Evolutionary conservation across 1,140 invertebrate genomes (phyloP), one percentile per base, ranked within the genome.

Genomic region (Drosophila ironensis): DNA sequence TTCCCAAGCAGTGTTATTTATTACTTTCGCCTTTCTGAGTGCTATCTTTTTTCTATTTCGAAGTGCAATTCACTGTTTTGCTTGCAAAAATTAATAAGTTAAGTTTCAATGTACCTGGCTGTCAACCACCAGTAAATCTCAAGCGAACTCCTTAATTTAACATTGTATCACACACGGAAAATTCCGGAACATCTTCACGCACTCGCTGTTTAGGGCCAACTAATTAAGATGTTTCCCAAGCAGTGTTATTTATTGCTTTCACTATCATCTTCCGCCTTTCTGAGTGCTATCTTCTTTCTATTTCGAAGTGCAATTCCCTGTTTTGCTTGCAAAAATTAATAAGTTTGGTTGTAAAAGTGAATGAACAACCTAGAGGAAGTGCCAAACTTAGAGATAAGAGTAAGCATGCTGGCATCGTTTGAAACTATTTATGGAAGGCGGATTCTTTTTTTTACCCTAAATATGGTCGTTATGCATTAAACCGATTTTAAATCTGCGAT

Each of bases 1-100:
- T 41, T 51, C n/a, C 35, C 22, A 4, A 12, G n/a, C 35, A 5
- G 40, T 14, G 14, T 5, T 20, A 51, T 51, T 25, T 41, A 51
- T 40, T 25, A 35, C 4, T 24, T 12, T 25, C 16, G 6, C 7
- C 19, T n/a, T n/a, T n/a, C n/a, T n/a, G n/a, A n/a, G n/a, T n/a
- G n/a, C n/a, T n/a, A 11, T 20, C 11, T 40, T 40, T 22, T 25
- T 41, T 41, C 7, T n/a, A 12, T 9, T n/a, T 11, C 8, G 4
- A 5, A 33, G 30, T 33, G 8, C 30, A 33, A 33, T 22, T 22
- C 20, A 22, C 5, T 22, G 2, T 22, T 22, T 2, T 22, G 5
- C 2, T 22, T 22, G 20, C 20, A 22, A 22, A 22, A 22, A 3
- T 22, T 22, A n/a, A n/a, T n/a, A n/a, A n/a, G n/a, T n/a, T n/a